phyloP scores from a whole-genome alignment of 2,113 vertebrate species.

The Triplophysa siluroides region DNA sequence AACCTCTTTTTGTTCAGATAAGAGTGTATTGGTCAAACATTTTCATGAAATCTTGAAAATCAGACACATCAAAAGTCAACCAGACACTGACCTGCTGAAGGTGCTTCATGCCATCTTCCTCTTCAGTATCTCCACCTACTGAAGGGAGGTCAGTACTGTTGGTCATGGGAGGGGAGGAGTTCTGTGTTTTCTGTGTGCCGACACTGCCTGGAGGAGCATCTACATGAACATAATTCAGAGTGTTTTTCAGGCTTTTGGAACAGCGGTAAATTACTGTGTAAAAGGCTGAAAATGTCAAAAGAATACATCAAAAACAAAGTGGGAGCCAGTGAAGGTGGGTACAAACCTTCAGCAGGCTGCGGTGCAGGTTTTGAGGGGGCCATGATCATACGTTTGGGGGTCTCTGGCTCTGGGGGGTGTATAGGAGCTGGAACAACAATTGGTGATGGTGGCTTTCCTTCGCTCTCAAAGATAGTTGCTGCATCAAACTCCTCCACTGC shows the following conservation, averaged over 20 bases:
- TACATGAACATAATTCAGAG: conserved; percentile 7
- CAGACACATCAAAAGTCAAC: not conserved
- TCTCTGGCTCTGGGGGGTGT: conserved; percentile 32
- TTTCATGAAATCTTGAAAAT: too few species aligned
- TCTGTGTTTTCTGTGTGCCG: conserved; percentile 56
- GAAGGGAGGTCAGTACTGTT: conserved; percentile 60
- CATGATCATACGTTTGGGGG: conserved; percentile 1
- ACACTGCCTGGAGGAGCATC: conserved; percentile 48
- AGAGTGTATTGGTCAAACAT: too few species aligned
- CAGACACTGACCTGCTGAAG: conserved; percentile 74
- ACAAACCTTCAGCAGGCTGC: conserved; percentile 47
- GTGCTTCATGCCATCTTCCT: conserved; percentile 82
- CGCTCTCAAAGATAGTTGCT: not conserved
- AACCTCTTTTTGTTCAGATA: too few species aligned
- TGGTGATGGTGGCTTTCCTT: conserved; percentile 29
- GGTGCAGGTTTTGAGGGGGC: conserved; percentile 38
- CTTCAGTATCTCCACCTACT: conserved; percentile 71
- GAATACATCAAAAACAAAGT: not conserved
- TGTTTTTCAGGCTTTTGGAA: not conserved
- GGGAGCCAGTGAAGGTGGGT: not conserved
- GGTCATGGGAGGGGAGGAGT: conserved; percentile 36
- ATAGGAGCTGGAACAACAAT: conserved; percentile 15
- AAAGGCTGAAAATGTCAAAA: not conserved
- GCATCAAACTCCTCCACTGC: conserved; percentile 37
- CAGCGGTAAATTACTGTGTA: not conserved